Evolutionary conservation across 2,797 vertebrate genomes (phyloP).

Genomic region (Falco novaeseelandiae): DNA sequence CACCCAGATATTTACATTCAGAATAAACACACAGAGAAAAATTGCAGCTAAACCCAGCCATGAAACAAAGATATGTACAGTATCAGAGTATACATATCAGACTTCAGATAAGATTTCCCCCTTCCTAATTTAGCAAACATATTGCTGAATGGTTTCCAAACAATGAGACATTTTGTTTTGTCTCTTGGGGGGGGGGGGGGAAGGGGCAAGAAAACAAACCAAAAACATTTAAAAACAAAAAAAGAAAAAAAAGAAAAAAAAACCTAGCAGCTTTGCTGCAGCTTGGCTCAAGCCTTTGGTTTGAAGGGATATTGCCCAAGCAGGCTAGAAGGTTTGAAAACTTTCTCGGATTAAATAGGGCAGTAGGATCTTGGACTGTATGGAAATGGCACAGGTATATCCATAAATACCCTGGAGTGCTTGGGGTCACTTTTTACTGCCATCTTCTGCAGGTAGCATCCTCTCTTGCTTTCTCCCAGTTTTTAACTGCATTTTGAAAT

Average conservation of each 20-base stretch:
- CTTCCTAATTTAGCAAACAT: background rate
- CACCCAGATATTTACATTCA: background rate
- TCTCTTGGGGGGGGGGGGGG: background rate
- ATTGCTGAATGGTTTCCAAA: background rate
- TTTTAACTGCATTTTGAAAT: background rate
- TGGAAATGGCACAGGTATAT: background rate
- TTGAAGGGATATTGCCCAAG: background rate
- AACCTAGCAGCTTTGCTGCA: background rate
- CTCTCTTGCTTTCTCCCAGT: background rate
- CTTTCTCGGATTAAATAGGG: background rate
- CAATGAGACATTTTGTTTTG: background rate
- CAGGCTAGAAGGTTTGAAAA: background rate
- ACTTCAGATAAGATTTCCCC: background rate
- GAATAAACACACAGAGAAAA: background rate
- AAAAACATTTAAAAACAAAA: background rate
- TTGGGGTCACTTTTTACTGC: background rate
- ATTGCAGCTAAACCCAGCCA: background rate
- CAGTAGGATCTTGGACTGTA: background rate
- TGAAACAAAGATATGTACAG: background rate
- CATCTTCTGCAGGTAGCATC: background rate
- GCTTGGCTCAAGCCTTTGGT: background rate
- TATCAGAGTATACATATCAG: background rate
- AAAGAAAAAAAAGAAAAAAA: too few relatives aligned
- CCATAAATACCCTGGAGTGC: background rate
- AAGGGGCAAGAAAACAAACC: background rate